Evolutionary conservation across 2,797 vertebrate genomes (phyloP), one percentile per base, ranked within the genome.

Genomic region (Coracias cyanogaster): DNA sequence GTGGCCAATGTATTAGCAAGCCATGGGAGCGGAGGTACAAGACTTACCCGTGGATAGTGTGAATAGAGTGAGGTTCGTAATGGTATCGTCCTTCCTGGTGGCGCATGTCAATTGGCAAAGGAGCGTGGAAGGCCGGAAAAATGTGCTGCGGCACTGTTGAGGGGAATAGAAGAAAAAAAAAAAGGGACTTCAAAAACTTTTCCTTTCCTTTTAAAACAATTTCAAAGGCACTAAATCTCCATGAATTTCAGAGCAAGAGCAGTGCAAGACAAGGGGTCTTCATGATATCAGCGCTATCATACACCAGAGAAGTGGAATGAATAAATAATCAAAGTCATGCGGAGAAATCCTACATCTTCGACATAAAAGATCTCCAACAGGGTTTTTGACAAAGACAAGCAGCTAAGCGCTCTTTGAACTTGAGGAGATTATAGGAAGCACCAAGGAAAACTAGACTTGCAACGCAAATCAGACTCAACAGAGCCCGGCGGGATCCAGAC

Each of bases 61-160:
- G 99, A 94, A 99, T 98, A 66, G 99, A 98, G 97, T 99, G 99
- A 72, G 99, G 98, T 92, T 99, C 99, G 7, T 99, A 99, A 98
- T 99, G 99, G 98, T 99, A 99, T 85, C 99, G 97, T 94, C 99
- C 99, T 97, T 99, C 99, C 46, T 99, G 99, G 98, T 99, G 99
- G 85, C 99, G 98, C 98, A 99, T 98, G 98, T 99, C 99, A 95
- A 99, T 98, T 4, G 99, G 99, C 82, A 99, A 99, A 66, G 99
- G 99, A 13, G 99, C 98, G 91, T 99, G 99, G 97, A 99, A 99
- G 9, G 99, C 98, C 2, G 99, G 99, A 98, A 99, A 99, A 95
- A 99, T 98, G 94, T 99, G 99, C 93, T 99, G 99, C 24, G 98
- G 98, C 97, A 98, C 99, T 99, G 98, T 26, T 66, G 93, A 95